These are phyloP conservation scores for Actinernus sp. DNA, from an alignment of 92 coral and sea anemone species.

Conservation along the genomic window DNA sequence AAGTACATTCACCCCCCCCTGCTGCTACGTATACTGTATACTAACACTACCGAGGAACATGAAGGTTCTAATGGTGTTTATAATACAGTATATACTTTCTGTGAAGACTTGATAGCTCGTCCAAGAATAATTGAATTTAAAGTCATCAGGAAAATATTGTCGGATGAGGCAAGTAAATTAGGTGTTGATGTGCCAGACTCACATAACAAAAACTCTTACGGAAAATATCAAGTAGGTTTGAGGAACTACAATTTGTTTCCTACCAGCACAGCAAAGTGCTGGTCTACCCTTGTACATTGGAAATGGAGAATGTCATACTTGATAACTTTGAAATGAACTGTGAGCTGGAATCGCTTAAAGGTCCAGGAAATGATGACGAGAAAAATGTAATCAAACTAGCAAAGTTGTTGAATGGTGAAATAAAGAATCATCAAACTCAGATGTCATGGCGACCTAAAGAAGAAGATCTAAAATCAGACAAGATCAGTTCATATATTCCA, in stretches of 20 bases:
- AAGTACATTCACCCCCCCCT: too few relatives aligned
- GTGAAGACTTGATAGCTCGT: slow-evolving; percentile 24
- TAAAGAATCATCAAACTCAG: slow-evolving; percentile 45
- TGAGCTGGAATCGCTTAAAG: slow-evolving; percentile 9
- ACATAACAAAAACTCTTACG: slow-evolving; percentile 44
- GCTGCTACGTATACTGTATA: too few relatives aligned
- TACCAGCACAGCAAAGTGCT: slow-evolving; percentile 56
- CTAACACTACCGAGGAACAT: too few relatives aligned
- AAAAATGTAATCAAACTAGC: slow-evolving; percentile 34
- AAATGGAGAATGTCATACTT: slow-evolving; percentile 28
- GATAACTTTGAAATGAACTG: slow-evolving; percentile 39
- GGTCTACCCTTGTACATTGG: slow-evolving; percentile 29
- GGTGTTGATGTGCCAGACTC: slow-evolving; percentile 20
- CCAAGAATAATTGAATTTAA: slow-evolving; percentile 24
- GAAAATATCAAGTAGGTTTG: slow-evolving; percentile 39
- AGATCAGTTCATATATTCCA: slow-evolving; percentile 37
- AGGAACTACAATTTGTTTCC: slow-evolving; percentile 21
- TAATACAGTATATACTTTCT: slow-evolving; percentile 11
- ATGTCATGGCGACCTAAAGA: slow-evolving; percentile 74
- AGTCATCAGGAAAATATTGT: slow-evolving; percentile 10
- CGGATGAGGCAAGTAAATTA: slow-evolving; percentile 16
- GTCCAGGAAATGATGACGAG: slow-evolving; percentile 6
- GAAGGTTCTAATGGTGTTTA: too few relatives aligned
- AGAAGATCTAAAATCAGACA: slow-evolving; percentile 34
- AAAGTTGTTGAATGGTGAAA: slow-evolving; percentile 26